These are phyloP conservation scores for Toxotes lorentzi DNA, from an alignment of 2,797 vertebrate genomes.

Conservation along the genomic window DNA sequence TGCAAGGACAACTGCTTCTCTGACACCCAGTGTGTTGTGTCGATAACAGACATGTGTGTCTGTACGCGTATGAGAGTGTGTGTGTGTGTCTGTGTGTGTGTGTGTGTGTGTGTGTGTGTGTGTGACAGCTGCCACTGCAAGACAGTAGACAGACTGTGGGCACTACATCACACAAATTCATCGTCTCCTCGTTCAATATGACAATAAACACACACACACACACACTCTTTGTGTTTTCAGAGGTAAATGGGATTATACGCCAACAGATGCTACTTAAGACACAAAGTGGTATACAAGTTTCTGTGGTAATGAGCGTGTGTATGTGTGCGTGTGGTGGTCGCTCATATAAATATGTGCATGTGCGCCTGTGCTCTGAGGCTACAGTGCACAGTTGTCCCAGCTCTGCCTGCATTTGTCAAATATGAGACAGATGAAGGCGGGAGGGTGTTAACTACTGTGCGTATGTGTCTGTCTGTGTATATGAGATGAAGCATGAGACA, in stretches of 20 bases:
- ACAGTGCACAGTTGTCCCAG: conserved; percentile 46
- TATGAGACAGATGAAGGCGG: conserved; percentile 2
- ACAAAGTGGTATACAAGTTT: conserved; percentile 13
- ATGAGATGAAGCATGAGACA: background rate
- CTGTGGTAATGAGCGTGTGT: background rate
- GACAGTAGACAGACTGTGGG: conserved; percentile 61
- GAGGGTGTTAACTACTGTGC: conserved; percentile 3
- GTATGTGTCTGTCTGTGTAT: background rate
- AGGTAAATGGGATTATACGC: conserved; percentile 54
- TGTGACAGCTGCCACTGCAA: conserved; percentile 66
- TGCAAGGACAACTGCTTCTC: conserved; percentile 66
- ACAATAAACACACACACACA: conserved; percentile 38
- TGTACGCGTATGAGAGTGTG: conserved; percentile 8
- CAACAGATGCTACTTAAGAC: conserved; percentile 43
- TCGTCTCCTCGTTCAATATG: conserved; percentile 28
- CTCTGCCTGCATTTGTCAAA: conserved; percentile 36
- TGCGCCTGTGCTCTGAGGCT: conserved; percentile 13
- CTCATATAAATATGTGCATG: conserved; percentile 18
- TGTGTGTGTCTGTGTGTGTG: conserved; percentile 10
- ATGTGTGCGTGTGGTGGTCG: background rate
- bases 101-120: conserved; percentile 15
- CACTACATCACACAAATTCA: conserved; percentile 59
- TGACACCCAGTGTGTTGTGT: conserved; percentile 47
- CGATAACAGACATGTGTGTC: conserved; percentile 36
- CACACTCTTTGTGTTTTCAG: conserved; percentile 39